phyloP scores from a whole-genome alignment of 2,113 vertebrate species.

The Anguilla rostrata region DNA sequence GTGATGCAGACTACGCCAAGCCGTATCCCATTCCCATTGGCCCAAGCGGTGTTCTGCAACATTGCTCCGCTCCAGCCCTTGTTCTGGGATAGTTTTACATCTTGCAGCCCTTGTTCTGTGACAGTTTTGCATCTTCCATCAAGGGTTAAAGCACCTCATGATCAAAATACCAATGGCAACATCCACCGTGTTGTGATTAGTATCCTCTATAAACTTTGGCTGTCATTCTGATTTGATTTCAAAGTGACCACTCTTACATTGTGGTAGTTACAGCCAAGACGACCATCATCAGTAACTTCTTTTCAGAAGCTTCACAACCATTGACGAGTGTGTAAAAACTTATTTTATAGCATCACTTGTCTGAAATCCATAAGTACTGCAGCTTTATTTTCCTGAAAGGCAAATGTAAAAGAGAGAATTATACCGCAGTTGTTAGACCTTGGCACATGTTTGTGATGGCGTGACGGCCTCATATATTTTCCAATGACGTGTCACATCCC shows the following conservation, averaged over 20 bases:
- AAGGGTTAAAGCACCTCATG: no score
- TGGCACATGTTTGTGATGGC: background rate
- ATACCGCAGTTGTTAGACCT: background rate
- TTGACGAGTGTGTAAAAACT: background rate
- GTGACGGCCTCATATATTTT: background rate
- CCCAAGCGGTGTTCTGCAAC: constrained; percentile 19
- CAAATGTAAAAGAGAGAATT: no score
- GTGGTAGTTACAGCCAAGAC: background rate
- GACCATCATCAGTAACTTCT: background rate
- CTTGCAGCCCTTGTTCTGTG: no score
- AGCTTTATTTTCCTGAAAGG: no score
- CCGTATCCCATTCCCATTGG: constrained; percentile 17
- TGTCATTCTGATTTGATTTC: background rate
- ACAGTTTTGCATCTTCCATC: no score
- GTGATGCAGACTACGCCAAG: constrained; percentile 30
- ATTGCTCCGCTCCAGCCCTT: background rate
- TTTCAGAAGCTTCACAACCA: no score
- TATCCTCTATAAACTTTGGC: background rate
- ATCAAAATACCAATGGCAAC: background rate
- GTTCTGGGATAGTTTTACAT: background rate
- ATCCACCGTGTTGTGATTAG: background rate
- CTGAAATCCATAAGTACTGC: no score
- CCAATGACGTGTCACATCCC: background rate
- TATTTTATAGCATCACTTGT: background rate
- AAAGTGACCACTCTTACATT: background rate